Evolutionary conservation across 2,888 invertebrate genomes (phyloP).

Genomic region (Laspeyria flexula): DNA sequence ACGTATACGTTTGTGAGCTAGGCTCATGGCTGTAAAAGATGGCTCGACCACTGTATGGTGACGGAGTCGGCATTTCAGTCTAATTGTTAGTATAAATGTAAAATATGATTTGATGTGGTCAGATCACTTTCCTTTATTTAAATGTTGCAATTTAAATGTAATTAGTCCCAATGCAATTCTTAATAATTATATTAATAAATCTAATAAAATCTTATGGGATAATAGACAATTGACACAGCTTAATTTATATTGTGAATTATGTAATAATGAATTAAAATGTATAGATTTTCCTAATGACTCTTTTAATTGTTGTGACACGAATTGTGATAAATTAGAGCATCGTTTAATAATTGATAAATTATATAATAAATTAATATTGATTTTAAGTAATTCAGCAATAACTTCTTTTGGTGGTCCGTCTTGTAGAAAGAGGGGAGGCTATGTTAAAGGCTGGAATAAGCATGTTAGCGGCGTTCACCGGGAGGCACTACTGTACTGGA

Average conservation of each 20-base stretch:
- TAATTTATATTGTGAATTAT: not conserved
- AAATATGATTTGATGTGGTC: not conserved
- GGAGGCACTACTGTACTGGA: no score
- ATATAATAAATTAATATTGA: not conserved
- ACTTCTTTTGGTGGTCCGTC: not conserved
- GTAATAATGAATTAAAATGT: not conserved
- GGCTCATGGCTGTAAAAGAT: not conserved
- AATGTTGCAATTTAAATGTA: not conserved
- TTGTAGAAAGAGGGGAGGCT: not conserved
- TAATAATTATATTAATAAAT: not conserved
- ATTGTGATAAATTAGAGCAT: not conserved
- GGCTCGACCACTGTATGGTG: not conserved
- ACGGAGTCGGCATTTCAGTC: not conserved
- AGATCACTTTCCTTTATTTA: not conserved
- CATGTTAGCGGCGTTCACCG: not conserved
- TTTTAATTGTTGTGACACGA: not conserved
- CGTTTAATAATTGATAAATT: not conserved
- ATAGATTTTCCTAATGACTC: not conserved
- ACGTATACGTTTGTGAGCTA: not conserved
- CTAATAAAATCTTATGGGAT: not conserved
- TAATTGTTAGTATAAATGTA: not conserved
- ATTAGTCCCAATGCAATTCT: not conserved
- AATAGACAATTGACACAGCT: not conserved
- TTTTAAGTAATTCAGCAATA: not conserved
- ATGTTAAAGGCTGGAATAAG: not conserved